Percentiles rank a stretch among this genome's conserved stretches.
Conservation (phyloP, 2,888 invertebrate species). For the Pandemis corylana region DNA sequence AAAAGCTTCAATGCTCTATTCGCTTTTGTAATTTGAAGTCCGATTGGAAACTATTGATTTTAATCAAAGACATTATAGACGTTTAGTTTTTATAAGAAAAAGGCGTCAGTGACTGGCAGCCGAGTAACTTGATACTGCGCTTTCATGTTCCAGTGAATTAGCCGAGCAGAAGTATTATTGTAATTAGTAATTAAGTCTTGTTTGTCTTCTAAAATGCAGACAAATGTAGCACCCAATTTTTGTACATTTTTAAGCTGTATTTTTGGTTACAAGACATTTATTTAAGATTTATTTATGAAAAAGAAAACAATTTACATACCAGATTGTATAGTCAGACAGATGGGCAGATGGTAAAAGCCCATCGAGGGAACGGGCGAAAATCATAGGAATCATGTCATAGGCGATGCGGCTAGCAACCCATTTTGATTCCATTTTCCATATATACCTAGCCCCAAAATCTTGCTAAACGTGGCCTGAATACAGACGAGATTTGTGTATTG, state of each 20-base stretch:
- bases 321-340: no score
- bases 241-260: not conserved
- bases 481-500: no score
- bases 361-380: no score
- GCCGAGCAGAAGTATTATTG: conserved; percentile 17
- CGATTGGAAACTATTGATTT: conserved; percentile 50
- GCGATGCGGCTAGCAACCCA: no score
- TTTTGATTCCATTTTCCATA: no score
- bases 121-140: conserved; percentile 61
- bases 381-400: no score
- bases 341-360: no score
- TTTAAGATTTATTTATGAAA: no score
- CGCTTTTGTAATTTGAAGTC: conserved; percentile 29
- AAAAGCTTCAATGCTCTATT: conserved; percentile 9
- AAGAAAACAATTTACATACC: no score
- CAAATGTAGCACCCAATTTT: not conserved
- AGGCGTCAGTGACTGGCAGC: not conserved
- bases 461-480: no score
- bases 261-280: not conserved
- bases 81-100: conserved; percentile 10
- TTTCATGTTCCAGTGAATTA: conserved; percentile 54
- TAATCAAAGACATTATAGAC: conserved; percentile 1
- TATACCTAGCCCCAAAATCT: no score
- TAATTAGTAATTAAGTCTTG: conserved; percentile 21
- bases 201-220: not conserved